A percentile compares a stretch with the other conserved stretches of the same genome.
Conservation (phyloP, 2,888 invertebrate species). For the Trissoscelio sp. region DNA sequence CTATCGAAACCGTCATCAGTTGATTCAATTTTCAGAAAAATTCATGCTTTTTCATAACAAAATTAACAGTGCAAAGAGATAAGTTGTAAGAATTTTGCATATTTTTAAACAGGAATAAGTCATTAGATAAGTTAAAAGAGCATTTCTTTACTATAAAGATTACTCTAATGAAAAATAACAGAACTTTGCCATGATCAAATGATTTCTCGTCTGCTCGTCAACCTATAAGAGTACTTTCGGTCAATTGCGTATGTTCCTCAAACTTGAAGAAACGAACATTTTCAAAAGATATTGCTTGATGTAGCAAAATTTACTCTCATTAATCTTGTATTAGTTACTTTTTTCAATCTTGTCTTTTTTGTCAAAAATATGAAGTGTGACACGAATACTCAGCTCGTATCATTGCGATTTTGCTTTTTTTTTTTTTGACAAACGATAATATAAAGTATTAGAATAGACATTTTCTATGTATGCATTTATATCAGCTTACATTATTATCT, state of each 20-base stretch:
- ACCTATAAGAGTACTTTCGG: conserved; percentile 62
- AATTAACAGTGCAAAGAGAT: conserved; percentile 32
- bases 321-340: conserved; percentile 16
- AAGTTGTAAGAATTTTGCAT: conserved; percentile 7
- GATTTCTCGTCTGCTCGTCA: background rate
- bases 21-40: conserved; percentile 19
- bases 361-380: conserved; percentile 81
- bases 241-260: conserved; percentile 56
- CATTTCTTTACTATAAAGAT: background rate
- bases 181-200: no score
- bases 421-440: conserved; percentile 75
- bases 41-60: conserved; percentile 59
- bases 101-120: conserved; percentile 12
- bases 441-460: conserved; percentile 80
- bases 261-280: conserved; percentile 68
- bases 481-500: conserved; percentile 80
- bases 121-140: conserved; percentile 3
- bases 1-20: background rate
- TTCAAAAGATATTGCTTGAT: conserved; percentile 77
- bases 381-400: conserved; percentile 73
- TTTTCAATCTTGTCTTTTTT: conserved; percentile 57
- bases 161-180: background rate
- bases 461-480: conserved; percentile 79
- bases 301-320: conserved; percentile 66
- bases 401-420: conserved; percentile 33